phyloP scores from a whole-genome alignment of 2,797 vertebrate genomes.

The Micromesistius poutassou region DNA sequence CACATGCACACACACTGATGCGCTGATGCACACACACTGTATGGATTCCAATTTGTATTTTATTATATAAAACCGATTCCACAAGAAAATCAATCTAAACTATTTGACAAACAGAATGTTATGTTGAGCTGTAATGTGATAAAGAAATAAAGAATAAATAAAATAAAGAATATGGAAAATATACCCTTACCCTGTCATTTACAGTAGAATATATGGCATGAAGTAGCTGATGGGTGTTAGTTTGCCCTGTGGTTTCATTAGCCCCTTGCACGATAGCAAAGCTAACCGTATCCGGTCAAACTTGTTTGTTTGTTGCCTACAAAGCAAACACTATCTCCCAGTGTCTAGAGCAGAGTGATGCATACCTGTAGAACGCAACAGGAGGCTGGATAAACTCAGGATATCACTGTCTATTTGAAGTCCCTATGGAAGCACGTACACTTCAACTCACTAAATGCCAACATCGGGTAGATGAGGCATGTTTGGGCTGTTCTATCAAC shows the following conservation, averaged over 20 bases:
- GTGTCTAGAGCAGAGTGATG: not conserved
- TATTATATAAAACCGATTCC: not conserved
- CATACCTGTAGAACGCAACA: not conserved
- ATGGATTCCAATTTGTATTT: not conserved
- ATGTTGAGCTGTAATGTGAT: not conserved
- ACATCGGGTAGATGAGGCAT: not conserved
- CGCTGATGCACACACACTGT: not conserved
- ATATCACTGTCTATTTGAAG: not conserved
- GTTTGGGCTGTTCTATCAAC: not conserved
- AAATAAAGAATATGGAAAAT: too few relatives aligned
- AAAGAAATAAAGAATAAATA: too few relatives aligned
- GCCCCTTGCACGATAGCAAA: not conserved
- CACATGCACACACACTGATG: not conserved
- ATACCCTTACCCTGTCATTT: not conserved
- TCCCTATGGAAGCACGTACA: not conserved
- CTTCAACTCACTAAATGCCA: not conserved
- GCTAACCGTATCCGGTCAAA: not conserved
- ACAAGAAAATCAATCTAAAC: not conserved
- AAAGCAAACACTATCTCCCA: not conserved
- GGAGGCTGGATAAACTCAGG: not conserved
- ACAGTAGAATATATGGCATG: not conserved
- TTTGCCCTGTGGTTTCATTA: not conserved
- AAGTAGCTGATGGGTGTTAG: not conserved
- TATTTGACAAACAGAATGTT: not conserved
- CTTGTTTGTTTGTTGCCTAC: not conserved